Evolutionary conservation across 2,113 vertebrate species (phyloP).

Genomic region (Girardinichthys multiradiatus): DNA sequence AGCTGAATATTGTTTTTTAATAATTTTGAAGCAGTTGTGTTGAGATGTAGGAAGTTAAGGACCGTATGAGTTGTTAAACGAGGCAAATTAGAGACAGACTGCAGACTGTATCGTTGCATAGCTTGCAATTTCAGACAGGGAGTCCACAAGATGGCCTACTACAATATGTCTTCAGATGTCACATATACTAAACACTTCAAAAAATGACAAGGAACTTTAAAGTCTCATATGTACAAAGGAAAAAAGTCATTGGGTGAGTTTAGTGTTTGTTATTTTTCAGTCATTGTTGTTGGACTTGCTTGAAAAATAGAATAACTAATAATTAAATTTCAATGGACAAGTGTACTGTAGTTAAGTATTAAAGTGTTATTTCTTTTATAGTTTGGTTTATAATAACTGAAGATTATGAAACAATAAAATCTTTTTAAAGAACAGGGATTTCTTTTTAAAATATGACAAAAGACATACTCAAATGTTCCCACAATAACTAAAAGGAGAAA

Average conservation of each 20-base stretch:
- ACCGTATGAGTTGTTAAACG: conserved; percentile 3
- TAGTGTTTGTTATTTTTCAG: background rate
- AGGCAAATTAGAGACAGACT: conserved; percentile 3
- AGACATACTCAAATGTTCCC: background rate
- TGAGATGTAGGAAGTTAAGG: conserved; percentile 6
- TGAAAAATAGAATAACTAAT: background rate
- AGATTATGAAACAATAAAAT: background rate
- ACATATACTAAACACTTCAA: background rate
- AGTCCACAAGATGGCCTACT: background rate
- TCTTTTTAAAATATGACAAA: background rate
- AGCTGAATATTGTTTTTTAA: conserved; percentile 22
- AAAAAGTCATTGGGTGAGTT: background rate
- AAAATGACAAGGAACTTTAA: background rate
- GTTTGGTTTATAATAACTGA: background rate
- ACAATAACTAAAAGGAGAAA: background rate
- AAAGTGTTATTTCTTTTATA: background rate
- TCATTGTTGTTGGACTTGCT: background rate
- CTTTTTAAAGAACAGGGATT: background rate
- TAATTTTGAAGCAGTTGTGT: conserved; percentile 14
- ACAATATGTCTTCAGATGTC: background rate
- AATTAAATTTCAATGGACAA: background rate
- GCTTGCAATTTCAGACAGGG: background rate
- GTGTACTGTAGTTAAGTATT: background rate
- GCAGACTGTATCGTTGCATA: background rate
- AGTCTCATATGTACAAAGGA: background rate